These are phyloP conservation scores for Eilema sororculum DNA, from an alignment of 2,888 invertebrate species.

Conservation along the genomic window DNA sequence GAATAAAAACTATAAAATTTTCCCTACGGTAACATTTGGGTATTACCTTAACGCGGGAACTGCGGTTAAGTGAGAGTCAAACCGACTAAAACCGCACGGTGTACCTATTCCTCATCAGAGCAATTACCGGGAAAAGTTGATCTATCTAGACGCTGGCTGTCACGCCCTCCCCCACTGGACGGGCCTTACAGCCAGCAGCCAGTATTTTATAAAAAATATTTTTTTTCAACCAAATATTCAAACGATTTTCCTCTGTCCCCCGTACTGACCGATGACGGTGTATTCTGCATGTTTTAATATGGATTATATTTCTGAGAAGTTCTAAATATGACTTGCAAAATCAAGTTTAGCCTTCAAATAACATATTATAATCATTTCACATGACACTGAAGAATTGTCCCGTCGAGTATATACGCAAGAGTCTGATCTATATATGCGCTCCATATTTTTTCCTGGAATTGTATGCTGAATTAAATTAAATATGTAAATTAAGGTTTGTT, in stretches of 20 bases:
- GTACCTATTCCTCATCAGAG: too few species aligned
- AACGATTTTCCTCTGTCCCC: background rate
- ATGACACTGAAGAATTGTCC: background rate
- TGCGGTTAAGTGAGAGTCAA: too few species aligned
- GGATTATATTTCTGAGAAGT: background rate
- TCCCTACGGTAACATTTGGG: too few species aligned
- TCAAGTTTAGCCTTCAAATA: background rate
- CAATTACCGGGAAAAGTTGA: too few species aligned
- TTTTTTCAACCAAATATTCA: background rate
- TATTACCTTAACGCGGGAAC: too few species aligned
- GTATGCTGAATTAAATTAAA: background rate
- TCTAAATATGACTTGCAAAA: constrained; percentile 2
- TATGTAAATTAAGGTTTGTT: background rate
- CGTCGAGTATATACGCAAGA: background rate
- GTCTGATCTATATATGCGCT: background rate
- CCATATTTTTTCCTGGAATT: background rate
- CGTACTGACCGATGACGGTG: background rate
- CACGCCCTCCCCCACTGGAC: too few species aligned
- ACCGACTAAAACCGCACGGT: too few species aligned
- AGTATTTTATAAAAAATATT: too few species aligned
- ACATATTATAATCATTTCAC: background rate
- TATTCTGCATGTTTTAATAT: background rate
- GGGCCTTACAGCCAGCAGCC: too few species aligned
- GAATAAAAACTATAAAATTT: too few species aligned
- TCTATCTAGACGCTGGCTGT: too few species aligned